These are phyloP conservation scores for Periplaneta americana DNA, from an alignment of 1,140 invertebrate species.

Conservation along the genomic window DNA sequence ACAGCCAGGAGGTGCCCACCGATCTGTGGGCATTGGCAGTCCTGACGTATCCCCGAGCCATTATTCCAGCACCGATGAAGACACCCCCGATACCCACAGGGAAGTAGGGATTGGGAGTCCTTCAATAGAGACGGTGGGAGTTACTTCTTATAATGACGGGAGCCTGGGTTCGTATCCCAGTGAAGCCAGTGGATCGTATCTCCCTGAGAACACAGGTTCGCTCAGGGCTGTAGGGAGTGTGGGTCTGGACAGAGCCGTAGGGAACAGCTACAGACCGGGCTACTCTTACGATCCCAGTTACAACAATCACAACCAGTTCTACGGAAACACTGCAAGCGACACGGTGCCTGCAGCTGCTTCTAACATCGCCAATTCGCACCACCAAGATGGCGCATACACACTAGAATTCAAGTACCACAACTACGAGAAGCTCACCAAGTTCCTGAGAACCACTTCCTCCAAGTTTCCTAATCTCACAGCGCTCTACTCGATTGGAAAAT, in stretches of 20 bases:
- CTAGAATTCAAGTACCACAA: slow-evolving; percentile 86
- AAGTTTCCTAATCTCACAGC: slow-evolving; percentile 80
- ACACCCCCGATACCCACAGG: too few relatives aligned
- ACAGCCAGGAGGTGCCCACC: background rate
- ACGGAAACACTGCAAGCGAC: background rate
- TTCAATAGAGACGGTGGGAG: background rate
- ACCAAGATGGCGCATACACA: background rate
- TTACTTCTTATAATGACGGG: background rate
- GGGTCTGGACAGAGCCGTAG: background rate
- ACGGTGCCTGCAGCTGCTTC: background rate
- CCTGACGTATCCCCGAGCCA: background rate
- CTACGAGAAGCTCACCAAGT: slow-evolving; percentile 79
- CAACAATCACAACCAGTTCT: background rate
- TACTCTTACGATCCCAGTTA: slow-evolving; percentile 2
- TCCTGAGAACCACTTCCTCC: slow-evolving; percentile 70
- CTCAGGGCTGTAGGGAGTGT: background rate
- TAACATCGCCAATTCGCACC: background rate
- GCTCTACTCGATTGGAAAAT: slow-evolving; percentile 89
- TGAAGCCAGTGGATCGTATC: background rate
- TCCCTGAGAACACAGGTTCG: background rate
- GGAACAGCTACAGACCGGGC: slow-evolving; percentile 1
- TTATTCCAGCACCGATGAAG: background rate
- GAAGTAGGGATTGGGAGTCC: background rate
- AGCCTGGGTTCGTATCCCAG: background rate
- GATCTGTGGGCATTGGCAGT: background rate